Base-by-base conservation (phyloP, 2,888 invertebrate species). In the Apamea crenata region DNA sequence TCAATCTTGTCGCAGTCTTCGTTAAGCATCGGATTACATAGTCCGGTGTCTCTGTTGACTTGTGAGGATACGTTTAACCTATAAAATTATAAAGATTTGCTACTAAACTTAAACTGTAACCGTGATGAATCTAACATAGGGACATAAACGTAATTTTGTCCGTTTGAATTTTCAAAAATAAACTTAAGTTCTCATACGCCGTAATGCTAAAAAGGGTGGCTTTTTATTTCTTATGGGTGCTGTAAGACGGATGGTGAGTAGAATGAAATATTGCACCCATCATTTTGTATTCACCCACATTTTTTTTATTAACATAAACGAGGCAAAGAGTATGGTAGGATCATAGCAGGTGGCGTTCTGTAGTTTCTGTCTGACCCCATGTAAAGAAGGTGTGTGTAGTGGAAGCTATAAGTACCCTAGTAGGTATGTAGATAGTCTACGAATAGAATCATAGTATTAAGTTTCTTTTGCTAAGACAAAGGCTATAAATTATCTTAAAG, bases 141-240 rank as follows among this genome's bases (percentile, higher is more conserved):
- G 50, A 25, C 10, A 32, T 44, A 18, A 53, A 65, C 14, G 6
- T 50, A 77, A 16, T 6, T 2, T 73, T 18, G 44, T 5, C 29
- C 14, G 18, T 36, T 77, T 32, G 12, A 36, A 29, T 29, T 21
- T 66, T 50, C 5, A 5, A 12, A 14, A 21, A 61, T 16, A 32
- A 18, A 29, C 12, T 7, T 25, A 18, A 10, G 32, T 56, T 65
- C 14, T 29, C 25, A 65, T 53, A 70, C n/a, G 8, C 6, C 12
- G 5, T 44, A 18, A 66, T 2, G 25, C 4, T n/a, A 12, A 36
- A 32, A 18, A 53, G 21, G 12, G 7, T 8, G 21, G 12, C 16
- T 67, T 74, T 67, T 36, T 44, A 74, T 61, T 44, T 81, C 21
- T 81, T 59, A 40, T n/a, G 81, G 32, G 74, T n/a, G 6, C 29